Evolutionary conservation across 2,113 vertebrate genomes (phyloP).

Genomic region (Anoplopoma fimbria): DNA sequence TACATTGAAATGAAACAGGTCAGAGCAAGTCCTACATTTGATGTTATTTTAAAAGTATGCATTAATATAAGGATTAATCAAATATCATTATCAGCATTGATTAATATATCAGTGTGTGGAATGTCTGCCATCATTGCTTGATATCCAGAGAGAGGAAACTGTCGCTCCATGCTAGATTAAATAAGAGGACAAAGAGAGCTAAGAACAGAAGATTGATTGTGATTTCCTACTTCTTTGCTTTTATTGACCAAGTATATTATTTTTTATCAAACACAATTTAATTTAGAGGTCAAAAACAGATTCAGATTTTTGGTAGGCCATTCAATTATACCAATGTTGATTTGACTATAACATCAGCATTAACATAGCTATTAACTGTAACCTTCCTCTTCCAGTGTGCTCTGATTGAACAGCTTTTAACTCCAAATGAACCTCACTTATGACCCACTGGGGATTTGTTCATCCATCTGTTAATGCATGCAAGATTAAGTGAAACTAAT

Average conservation of each 20-base stretch:
- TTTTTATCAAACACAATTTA: background rate
- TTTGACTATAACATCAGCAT: background rate
- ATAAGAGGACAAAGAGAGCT: background rate
- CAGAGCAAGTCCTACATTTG: background rate
- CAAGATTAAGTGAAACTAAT: background rate
- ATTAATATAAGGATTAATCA: background rate
- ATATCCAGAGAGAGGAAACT: background rate
- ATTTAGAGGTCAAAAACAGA: background rate
- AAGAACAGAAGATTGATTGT: background rate
- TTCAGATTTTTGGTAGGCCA: background rate
- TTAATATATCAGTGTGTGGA: background rate
- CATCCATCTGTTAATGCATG: background rate
- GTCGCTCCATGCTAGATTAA: background rate
- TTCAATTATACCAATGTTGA: background rate
- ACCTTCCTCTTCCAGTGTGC: background rate
- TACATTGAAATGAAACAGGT: background rate
- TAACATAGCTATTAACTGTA: background rate
- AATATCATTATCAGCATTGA: background rate
- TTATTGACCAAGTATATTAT: background rate
- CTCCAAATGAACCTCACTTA: background rate
- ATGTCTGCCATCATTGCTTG: background rate
- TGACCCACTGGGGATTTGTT: background rate
- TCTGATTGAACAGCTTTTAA: background rate
- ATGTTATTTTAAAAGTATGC: background rate
- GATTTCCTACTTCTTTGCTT: background rate